These are phyloP conservation scores for Entomyzon cyanotis DNA, from an alignment of 2,113 vertebrate genomes.

Conservation along the genomic window DNA sequence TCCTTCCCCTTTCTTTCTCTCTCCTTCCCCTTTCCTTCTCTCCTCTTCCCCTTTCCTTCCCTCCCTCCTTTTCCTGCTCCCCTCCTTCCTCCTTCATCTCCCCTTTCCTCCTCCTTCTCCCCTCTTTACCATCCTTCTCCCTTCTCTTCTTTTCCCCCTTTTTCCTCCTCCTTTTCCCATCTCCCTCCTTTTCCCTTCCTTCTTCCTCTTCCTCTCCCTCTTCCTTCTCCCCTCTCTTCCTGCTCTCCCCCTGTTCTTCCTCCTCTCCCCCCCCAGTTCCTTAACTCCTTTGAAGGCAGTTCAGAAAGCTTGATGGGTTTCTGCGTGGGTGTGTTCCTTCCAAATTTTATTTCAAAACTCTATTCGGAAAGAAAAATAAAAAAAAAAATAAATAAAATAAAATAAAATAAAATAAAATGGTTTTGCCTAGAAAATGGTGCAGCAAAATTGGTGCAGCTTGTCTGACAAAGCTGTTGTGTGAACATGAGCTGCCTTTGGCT, in stretches of 20 bases:
- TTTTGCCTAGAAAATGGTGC: background rate
- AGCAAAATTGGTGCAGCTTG: background rate
- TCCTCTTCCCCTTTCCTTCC: too few species aligned
- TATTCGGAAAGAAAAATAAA: background rate
- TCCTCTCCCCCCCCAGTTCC: background rate
- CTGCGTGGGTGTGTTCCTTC: background rate
- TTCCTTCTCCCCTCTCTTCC: too few species aligned
- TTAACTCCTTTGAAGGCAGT: background rate
- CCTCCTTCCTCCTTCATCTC: background rate
- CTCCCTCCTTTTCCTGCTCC: too few species aligned
- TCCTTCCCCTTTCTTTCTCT: too few species aligned
- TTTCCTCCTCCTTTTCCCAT: background rate
- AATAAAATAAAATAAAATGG: background rate
- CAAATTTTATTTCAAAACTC: background rate
- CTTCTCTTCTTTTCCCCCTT: too few species aligned
- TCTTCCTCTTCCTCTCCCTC: too few species aligned
- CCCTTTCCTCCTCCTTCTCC: too few species aligned
- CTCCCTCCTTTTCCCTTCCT: too few species aligned
- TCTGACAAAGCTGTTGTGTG: background rate
- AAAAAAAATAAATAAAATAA: too few species aligned
- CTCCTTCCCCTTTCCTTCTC: too few species aligned
- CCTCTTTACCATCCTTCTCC: too few species aligned
- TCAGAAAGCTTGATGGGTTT: background rate
- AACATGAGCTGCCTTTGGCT: background rate
- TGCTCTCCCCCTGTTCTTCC: too few species aligned